Conservation (phyloP, 2,797 vertebrate species). For the Poecile montanus region DNA sequence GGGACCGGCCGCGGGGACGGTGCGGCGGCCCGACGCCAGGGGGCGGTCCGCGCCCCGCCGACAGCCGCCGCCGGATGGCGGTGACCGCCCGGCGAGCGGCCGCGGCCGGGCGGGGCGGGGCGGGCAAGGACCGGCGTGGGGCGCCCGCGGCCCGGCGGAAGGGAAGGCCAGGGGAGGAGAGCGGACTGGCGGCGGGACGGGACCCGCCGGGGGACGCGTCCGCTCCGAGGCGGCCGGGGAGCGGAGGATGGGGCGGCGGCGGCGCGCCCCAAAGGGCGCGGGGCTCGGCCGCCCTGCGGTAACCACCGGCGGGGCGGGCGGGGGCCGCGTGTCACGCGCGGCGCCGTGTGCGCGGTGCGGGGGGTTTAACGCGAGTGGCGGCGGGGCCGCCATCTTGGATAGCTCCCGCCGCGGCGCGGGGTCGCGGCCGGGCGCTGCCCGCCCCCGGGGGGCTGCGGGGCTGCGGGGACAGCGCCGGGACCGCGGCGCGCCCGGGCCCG, state of each 20-base stretch:
- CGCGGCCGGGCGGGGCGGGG: not conserved
- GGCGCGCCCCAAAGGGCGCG: not conserved
- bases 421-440: not conserved
- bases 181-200: not conserved
- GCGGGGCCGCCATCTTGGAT: slow-evolving; percentile 77
- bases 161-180: not conserved
- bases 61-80: not conserved
- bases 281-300: not conserved
- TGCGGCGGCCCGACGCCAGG: slow-evolving; percentile 59
- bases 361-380: slow-evolving; percentile 66
- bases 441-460: not conserved
- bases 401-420: slow-evolving; percentile 53
- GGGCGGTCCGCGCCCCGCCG: slow-evolving; percentile 57
- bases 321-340: slow-evolving; percentile 2
- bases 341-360: slow-evolving; percentile 39
- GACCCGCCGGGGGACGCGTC: not conserved
- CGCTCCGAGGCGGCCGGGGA: not conserved
- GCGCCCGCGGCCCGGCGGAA: not conserved
- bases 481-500: not conserved
- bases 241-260: not conserved
- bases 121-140: not conserved
- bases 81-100: not conserved
- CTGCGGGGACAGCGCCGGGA: not conserved
- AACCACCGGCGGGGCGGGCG: not conserved
- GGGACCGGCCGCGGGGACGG: not conserved